Conservation (phyloP, 2,888 invertebrate genomes). For the Sarcophaga rosellei region DNA sequence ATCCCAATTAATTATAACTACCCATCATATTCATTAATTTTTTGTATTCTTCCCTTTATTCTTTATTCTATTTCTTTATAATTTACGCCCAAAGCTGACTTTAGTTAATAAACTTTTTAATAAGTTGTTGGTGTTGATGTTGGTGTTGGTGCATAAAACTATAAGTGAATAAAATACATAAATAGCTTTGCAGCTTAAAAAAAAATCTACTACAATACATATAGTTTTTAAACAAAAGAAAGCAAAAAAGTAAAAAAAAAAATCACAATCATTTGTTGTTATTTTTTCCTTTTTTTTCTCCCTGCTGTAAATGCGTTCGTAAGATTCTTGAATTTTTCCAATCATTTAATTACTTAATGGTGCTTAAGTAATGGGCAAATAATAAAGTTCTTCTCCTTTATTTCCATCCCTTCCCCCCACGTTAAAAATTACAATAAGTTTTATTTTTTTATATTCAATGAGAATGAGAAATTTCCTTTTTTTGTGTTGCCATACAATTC, state of each 20-base stretch:
- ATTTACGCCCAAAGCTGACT: conserved; percentile 15
- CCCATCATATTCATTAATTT: too few relatives aligned
- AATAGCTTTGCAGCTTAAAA: conserved; percentile 26
- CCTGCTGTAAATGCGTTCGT: conserved; percentile 38
- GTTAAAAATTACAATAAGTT: not conserved
- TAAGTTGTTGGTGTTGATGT: not conserved
- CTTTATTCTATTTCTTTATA: not conserved
- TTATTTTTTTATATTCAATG: not conserved
- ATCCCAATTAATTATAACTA: too few relatives aligned
- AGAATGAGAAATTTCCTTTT: not conserved
- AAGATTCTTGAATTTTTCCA: conserved; percentile 66
- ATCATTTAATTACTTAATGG: conserved; percentile 66
- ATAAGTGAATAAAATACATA: not conserved
- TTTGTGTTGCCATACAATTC: conserved; percentile 1
- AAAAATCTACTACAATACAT: not conserved
- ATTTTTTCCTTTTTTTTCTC: not conserved
- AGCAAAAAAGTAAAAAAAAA: conserved; percentile 10
- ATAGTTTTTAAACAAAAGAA: conserved; percentile 23
- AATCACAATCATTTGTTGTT: not conserved
- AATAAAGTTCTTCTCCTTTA: conserved; percentile 38
- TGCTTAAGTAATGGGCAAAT: conserved; percentile 54
- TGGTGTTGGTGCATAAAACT: conserved; percentile 1
- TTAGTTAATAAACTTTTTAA: conserved; percentile 29
- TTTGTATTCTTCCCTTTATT: not conserved
- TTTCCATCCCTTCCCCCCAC: not conserved